These are phyloP conservation scores for Tineola bisselliella DNA, from an alignment of 2,888 invertebrate genomes.

Conservation along the genomic window DNA sequence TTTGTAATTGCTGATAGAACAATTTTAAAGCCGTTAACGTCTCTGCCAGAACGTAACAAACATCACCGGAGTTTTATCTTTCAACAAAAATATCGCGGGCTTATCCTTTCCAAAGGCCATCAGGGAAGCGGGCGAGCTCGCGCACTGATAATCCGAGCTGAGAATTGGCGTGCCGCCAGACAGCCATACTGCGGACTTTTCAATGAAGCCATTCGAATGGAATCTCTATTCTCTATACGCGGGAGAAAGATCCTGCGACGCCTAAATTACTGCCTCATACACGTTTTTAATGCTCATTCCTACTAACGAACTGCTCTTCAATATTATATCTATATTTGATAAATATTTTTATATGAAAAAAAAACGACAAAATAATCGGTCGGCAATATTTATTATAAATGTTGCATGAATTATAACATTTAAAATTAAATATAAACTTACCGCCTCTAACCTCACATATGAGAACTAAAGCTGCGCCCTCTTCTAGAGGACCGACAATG, in stretches of 20 bases:
- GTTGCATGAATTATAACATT: no score
- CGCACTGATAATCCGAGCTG: slow-evolving; percentile 50
- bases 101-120: slow-evolving; percentile 19
- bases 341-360: no score
- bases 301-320: neutral
- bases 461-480: slow-evolving; percentile 81
- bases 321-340: no score
- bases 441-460: slow-evolving; percentile 91
- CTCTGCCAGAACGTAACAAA: slow-evolving; percentile 15
- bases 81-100: slow-evolving; percentile 21
- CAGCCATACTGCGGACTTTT: slow-evolving; percentile 63
- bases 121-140: slow-evolving; percentile 27
- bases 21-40: slow-evolving; percentile 9
- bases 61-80: slow-evolving; percentile 18
- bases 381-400: no score
- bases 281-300: neutral
- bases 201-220: slow-evolving; percentile 61
- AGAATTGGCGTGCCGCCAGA: slow-evolving; percentile 54
- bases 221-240: slow-evolving; percentile 44
- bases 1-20: slow-evolving; percentile 3
- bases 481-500: slow-evolving; percentile 83
- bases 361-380: no score
- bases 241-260: neutral
- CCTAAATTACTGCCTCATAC: slow-evolving; percentile 6
- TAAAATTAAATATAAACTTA: slow-evolving; percentile 66